phyloP scores from a whole-genome alignment of 1,140 invertebrate species.

The Paralvinella palmiformis region DNA sequence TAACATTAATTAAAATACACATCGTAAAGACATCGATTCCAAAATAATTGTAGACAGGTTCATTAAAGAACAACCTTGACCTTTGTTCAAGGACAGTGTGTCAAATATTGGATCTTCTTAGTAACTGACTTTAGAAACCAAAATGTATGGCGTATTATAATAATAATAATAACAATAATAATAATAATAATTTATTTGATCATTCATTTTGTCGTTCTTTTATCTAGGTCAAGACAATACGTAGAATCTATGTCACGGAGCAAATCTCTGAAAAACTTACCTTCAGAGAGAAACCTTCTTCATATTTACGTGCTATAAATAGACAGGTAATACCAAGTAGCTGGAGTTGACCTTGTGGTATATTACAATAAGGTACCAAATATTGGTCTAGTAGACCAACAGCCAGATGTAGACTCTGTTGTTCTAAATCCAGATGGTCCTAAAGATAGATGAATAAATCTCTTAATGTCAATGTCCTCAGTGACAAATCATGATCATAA shows the following conservation, averaged over 20 bases:
- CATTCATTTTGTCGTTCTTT: no score
- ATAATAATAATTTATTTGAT: no score
- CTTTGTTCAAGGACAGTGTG: no score
- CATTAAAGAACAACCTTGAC: no score
- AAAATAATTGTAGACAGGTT: no score
- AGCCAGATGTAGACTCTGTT: conserved; percentile 39
- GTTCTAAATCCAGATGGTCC: conserved; percentile 34
- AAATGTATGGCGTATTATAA: no score
- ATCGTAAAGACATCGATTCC: no score
- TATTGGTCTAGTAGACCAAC: conserved; percentile 37
- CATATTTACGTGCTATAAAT: conserved; percentile 41
- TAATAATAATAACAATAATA: no score
- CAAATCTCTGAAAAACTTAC: conserved; percentile 18
- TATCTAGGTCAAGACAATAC: no score
- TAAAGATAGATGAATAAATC: conserved; percentile 16
- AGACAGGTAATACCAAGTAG: conserved; percentile 42
- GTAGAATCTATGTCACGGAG: neutral
- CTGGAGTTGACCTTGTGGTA: conserved; percentile 28
- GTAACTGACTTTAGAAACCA: no score
- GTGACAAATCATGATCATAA: neutral
- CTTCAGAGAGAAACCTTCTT: conserved; percentile 40
- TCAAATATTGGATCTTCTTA: no score
- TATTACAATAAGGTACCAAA: conserved; percentile 23
- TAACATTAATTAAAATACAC: no score
- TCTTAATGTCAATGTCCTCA: neutral